Evolutionary conservation across 2,888 invertebrate genomes (phyloP).

Genomic region (Yponomeuta sedellus): DNA sequence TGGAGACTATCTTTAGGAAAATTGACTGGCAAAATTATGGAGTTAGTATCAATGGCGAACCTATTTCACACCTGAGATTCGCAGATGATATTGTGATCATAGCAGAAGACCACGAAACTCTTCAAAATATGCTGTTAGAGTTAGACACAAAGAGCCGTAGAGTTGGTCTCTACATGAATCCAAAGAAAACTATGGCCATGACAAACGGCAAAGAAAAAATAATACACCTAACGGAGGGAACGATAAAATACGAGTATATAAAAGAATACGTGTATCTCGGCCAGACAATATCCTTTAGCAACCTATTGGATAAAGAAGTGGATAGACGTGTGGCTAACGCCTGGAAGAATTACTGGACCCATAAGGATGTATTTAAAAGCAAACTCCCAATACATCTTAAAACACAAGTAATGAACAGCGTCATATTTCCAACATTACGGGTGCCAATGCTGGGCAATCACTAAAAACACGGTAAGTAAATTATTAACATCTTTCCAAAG

Average conservation of each 20-base stretch:
- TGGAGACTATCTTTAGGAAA: not conserved
- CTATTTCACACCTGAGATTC: conserved; percentile 2
- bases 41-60: conserved; percentile 4
- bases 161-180: not conserved
- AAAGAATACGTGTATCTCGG: conserved; percentile 13
- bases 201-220: conserved; percentile 2
- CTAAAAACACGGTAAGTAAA: conserved; percentile 6
- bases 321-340: conserved; percentile 22
- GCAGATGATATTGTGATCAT: conserved; percentile 10
- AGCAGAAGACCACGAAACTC: not conserved
- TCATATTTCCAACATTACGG: conserved; percentile 16
- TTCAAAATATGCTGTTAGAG: not conserved
- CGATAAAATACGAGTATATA: not conserved
- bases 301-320: conserved; percentile 19
- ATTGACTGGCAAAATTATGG: not conserved
- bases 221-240: not conserved
- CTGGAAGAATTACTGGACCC: conserved; percentile 26
- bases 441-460: conserved; percentile 16
- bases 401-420: conserved; percentile 22
- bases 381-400: conserved; percentile 23
- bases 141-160: not conserved
- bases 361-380: conserved; percentile 25
- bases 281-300: conserved; percentile 13
- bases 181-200: conserved; percentile 1
- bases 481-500: not conserved